These are phyloP conservation scores for Melanerpes aurifrons DNA, from an alignment of 2,113 vertebrate genomes.

Conservation along the genomic window DNA sequence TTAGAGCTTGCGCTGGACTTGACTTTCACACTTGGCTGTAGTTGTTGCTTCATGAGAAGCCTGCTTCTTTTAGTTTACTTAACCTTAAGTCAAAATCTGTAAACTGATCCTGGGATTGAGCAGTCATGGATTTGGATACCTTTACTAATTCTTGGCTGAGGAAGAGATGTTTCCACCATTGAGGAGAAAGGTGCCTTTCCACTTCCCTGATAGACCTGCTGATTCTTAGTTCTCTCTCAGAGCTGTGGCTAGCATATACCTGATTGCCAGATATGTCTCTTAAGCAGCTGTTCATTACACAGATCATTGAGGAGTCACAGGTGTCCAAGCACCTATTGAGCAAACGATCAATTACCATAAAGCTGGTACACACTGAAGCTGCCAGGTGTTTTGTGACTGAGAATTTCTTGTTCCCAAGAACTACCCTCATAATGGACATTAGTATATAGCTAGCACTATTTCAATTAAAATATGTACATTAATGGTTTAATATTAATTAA, in stretches of 20 bases:
- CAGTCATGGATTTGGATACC: neutral
- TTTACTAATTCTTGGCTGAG: neutral
- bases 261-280: neutral
- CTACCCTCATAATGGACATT: neutral
- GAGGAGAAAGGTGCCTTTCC: neutral
- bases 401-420: neutral
- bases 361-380: neutral
- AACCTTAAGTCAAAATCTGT: neutral
- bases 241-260: neutral
- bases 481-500: neutral
- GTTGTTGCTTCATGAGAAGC: neutral
- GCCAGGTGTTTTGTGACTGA: neutral
- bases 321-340: neutral
- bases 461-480: neutral
- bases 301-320: neutral
- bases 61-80: neutral
- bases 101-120: neutral
- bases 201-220: neutral
- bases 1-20: neutral
- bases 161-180: neutral
- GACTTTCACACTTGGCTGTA: neutral
- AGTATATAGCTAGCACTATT: too few relatives aligned
- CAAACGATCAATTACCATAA: fast-evolving
- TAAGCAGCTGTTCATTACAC: neutral
- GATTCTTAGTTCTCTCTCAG: neutral